Percentiles rank a stretch among this genome's conserved stretches.
Conservation (phyloP, 2,797 vertebrate genomes). For the Oreochromis grahami region DNA sequence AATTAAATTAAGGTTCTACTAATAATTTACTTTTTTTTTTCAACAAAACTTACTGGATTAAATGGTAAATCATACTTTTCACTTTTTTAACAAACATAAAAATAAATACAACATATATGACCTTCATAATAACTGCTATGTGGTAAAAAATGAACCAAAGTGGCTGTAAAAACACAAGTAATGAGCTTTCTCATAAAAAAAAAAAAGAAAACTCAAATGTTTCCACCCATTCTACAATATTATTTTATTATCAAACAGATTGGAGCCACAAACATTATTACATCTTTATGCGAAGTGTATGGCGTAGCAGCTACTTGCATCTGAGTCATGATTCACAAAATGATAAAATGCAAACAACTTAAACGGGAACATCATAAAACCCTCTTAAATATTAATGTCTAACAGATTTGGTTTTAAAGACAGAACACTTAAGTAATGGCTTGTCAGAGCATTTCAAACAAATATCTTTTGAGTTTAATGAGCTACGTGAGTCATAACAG, state of each 20-base stretch:
- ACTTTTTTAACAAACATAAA: not conserved
- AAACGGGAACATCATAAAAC: constrained; percentile 36
- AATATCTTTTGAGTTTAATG: constrained; percentile 28
- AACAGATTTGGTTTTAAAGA: constrained; percentile 58
- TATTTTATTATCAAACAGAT: constrained; percentile 57
- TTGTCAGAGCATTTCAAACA: constrained; percentile 10
- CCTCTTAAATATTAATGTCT: constrained; percentile 53
- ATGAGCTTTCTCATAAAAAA: constrained; percentile 33
- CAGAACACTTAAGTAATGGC: constrained; percentile 28
- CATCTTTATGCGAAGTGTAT: constrained; percentile 1
- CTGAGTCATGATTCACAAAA: constrained; percentile 30
- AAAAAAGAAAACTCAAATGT: constrained; percentile 8
- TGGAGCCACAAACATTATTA: constrained; percentile 48
- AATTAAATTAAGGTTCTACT: not conserved
- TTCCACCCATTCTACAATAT: constrained; percentile 19
- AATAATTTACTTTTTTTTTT: not conserved
- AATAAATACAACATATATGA: not conserved
- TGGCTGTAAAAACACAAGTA: constrained; percentile 14
- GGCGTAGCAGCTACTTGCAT: constrained; percentile 2
- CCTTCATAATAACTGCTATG: constrained; percentile 4
- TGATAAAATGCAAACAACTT: constrained; percentile 58
- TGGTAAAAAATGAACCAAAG: not conserved
- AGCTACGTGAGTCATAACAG: constrained; percentile 17
- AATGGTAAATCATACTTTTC: not conserved
- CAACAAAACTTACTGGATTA: not conserved